phyloP scores from a whole-genome alignment of 2,797 vertebrate genomes.

The Melanitta fusca region DNA sequence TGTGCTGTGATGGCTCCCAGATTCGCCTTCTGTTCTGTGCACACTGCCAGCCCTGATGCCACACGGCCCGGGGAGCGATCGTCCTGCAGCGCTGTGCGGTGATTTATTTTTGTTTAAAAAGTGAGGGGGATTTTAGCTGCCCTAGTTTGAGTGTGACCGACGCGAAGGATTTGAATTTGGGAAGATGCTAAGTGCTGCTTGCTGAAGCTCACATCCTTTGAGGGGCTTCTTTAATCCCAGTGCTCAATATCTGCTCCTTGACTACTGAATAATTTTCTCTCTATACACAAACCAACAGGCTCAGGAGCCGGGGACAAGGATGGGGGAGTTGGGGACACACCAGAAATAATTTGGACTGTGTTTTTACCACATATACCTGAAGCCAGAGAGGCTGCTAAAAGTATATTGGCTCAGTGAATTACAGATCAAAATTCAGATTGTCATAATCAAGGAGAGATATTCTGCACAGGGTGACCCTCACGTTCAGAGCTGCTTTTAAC shows the following conservation, averaged over 20 bases:
- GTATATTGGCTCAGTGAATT: neutral
- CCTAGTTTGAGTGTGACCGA: slow-evolving; percentile 30
- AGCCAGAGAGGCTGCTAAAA: neutral
- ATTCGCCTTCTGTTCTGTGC: neutral
- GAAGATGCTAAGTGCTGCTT: neutral
- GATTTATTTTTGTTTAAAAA: neutral
- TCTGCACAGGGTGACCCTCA: neutral
- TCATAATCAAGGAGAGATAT: neutral
- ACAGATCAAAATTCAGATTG: neutral
- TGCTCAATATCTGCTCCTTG: neutral
- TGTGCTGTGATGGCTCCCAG: neutral
- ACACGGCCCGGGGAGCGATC: neutral
- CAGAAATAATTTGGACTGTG: neutral
- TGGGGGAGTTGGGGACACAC: neutral
- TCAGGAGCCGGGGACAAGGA: neutral
- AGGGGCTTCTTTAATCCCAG: neutral
- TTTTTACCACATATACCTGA: neutral
- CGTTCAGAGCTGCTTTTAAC: neutral
- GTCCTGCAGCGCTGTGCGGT: neutral
- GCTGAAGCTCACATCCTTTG: neutral
- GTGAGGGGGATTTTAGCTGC: slow-evolving; percentile 55
- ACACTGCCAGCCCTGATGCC: neutral
- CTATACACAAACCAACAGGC: neutral
- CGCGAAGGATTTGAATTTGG: neutral
- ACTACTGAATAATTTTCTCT: neutral